Evolutionary conservation across 1,140 invertebrate species (phyloP).

Genomic region (Tribolium castaneum): DNA sequence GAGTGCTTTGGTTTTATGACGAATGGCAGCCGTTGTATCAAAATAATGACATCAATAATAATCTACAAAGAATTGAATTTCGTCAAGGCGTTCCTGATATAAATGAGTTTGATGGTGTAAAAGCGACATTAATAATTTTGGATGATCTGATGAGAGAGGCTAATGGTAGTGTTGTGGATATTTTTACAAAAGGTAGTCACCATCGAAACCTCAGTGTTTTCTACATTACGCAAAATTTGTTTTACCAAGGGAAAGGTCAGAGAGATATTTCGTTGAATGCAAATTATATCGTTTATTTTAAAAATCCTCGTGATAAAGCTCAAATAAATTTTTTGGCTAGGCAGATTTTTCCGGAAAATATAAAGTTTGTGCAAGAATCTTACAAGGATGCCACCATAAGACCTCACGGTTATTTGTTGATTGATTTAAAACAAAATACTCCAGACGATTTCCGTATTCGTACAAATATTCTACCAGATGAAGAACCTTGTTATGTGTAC

Average conservation of each 20-base stretch:
- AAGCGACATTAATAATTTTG: constrained; percentile 58
- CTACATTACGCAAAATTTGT: constrained; percentile 41
- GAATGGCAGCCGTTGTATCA: constrained; percentile 7
- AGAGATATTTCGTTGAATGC: constrained; percentile 62
- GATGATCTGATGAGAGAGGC: constrained; percentile 64
- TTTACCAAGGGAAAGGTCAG: constrained; percentile 61
- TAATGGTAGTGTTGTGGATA: constrained; percentile 59
- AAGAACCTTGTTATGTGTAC: constrained; percentile 34
- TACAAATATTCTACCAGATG: background rate
- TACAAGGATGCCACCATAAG: constrained; percentile 60
- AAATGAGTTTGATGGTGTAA: constrained; percentile 56
- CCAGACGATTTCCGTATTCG: constrained; percentile 46
- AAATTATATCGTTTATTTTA: constrained; percentile 60
- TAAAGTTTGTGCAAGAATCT: constrained; percentile 62
- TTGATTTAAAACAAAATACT: constrained; percentile 60
- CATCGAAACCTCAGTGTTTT: constrained; percentile 43
- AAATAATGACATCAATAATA: background rate
- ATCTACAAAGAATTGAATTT: background rate
- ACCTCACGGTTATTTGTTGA: constrained; percentile 61
- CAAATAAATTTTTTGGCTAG: constrained; percentile 62
- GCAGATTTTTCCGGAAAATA: constrained; percentile 60
- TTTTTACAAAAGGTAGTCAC: constrained; percentile 57
- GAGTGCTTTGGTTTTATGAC: background rate
- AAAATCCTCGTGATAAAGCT: constrained; percentile 50
- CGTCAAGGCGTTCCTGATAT: constrained; percentile 57